phyloP scores from a whole-genome alignment of 2,113 vertebrate species.

The Crocuta crocuta region DNA sequence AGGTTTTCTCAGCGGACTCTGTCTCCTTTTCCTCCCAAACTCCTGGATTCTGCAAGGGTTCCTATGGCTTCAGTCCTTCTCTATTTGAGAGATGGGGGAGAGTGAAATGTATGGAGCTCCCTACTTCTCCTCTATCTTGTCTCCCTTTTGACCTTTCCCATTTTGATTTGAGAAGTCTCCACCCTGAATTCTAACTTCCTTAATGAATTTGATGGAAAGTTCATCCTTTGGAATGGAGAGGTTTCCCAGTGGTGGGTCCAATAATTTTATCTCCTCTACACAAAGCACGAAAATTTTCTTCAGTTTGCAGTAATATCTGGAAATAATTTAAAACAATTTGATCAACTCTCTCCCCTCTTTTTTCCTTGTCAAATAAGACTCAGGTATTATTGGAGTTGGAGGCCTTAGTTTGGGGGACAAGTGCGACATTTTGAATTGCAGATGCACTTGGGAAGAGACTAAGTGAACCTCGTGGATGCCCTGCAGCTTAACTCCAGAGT shows the following conservation, averaged over 20 bases:
- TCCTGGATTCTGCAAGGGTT: too few relatives aligned
- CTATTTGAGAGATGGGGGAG: too few relatives aligned
- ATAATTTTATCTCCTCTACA: conserved; percentile 96
- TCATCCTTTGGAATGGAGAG: conserved; percentile 97
- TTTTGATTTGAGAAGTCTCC: conserved; percentile 98
- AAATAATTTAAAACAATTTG: conserved; percentile 95
- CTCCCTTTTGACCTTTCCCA: conserved; percentile 91
- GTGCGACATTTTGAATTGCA: conserved; percentile 78
- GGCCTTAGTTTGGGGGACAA: conserved; percentile 82
- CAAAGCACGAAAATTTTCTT: conserved; percentile 96
- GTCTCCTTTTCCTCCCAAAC: too few relatives aligned
- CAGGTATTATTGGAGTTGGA: conserved; percentile 89
- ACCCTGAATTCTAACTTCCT: conserved; percentile 98
- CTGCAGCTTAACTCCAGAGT: accelerated
- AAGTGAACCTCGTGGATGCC: accelerated
- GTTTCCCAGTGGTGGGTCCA: conserved; percentile 93
- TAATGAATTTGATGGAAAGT: conserved; percentile 98
- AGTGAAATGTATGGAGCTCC: too few relatives aligned
- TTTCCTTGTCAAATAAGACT: conserved; percentile 93
- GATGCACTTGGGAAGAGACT: accelerated
- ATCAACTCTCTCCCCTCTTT: conserved; percentile 92
- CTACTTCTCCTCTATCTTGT: too few relatives aligned
- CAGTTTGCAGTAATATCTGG: conserved; percentile 96
- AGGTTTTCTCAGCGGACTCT: too few relatives aligned
- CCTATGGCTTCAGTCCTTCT: too few relatives aligned